Conservation (phyloP, 2,797 vertebrate genomes). For the Sebastes melanostomus region DNA sequence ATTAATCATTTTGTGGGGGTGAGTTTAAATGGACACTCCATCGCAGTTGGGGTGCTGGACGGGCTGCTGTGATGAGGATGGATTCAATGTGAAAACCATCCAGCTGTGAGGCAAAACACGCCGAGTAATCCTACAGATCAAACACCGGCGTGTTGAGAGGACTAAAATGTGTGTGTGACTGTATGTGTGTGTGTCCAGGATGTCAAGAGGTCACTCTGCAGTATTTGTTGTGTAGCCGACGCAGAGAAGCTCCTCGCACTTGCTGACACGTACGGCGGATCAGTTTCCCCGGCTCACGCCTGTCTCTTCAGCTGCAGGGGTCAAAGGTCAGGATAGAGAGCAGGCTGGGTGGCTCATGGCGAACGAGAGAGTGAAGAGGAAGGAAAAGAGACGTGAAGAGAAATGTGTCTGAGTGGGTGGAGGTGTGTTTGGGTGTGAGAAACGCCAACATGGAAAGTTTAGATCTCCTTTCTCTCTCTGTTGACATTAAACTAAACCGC, state of each 20-base stretch:
- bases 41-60: slow-evolving; percentile 6
- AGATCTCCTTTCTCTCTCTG: background rate
- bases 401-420: background rate
- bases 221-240: slow-evolving; percentile 27
- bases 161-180: background rate
- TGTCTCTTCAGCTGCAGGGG: slow-evolving; percentile 57
- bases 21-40: slow-evolving; percentile 31
- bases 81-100: slow-evolving; percentile 42
- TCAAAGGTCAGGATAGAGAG: slow-evolving; percentile 52
- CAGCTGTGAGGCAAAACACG: slow-evolving; percentile 50
- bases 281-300: background rate
- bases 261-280: slow-evolving; percentile 40
- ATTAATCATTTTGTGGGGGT: slow-evolving; percentile 39
- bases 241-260: background rate
- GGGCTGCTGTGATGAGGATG: slow-evolving; percentile 31
- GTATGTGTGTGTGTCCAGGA: background rate
- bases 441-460: background rate
- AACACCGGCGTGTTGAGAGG: background rate
- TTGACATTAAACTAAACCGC: slow-evolving; percentile 4
- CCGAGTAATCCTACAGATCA: slow-evolving; percentile 9
- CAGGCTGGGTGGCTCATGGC: slow-evolving; percentile 11
- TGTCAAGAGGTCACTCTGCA: slow-evolving; percentile 18
- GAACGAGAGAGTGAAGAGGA: background rate
- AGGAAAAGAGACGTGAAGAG: background rate
- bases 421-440: slow-evolving; percentile 6